Base-by-base conservation (phyloP, 2,113 vertebrate species). In the Glaucomys volans region DNA sequence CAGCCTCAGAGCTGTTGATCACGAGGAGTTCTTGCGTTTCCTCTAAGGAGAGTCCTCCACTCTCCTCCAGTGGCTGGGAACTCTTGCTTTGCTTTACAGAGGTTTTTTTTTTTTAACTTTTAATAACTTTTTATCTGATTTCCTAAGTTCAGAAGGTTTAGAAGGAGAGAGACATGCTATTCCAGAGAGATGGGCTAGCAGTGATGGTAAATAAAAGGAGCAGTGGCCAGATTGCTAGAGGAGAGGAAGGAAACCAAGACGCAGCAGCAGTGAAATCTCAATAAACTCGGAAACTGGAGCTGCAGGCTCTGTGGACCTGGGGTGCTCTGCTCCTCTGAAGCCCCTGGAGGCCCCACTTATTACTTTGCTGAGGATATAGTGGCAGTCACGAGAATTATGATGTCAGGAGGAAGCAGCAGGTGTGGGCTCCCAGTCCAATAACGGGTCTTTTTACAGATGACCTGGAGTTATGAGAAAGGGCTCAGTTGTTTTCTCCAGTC, bases 401-500 rank as follows among this genome's bases (percentile, higher is more conserved):
- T 50, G 69, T 75, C 50, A 69, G 67, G 52, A 83, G 82, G 6
- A 11, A 57, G 74, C 69, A n/a, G 12, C 7, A 86, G 52, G n/a
- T n/a, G 5, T 66, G 62, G 22, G 11, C 17, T 94, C 66, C 22
- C 5, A 50, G 35, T 47, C 88, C 54, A 82, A 24, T 83, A 64
- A 66, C 54, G 35, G 30, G 86, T 88, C 52, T 84, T 92, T 92
- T 94, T 75, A 75, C 1, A 2, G 50, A 64, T 93, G 88, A 91
- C n/a, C 59, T 83, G 83, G 79, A 75, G 35, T 90, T 94, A 30
- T n/a, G 81, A 50, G 52, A 89, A 90, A 75, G 81, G 2, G 4
- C 24, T 79, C 35, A 37, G 62, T 84, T 86, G 69, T 91, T 97
- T 95, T 83, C n/a, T 85, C 37, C 77, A 69, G 37, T 91, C 30